These are phyloP conservation scores for Ardeotis arabs DNA, from an alignment of 2,113 vertebrate species.

Conservation along the genomic window DNA sequence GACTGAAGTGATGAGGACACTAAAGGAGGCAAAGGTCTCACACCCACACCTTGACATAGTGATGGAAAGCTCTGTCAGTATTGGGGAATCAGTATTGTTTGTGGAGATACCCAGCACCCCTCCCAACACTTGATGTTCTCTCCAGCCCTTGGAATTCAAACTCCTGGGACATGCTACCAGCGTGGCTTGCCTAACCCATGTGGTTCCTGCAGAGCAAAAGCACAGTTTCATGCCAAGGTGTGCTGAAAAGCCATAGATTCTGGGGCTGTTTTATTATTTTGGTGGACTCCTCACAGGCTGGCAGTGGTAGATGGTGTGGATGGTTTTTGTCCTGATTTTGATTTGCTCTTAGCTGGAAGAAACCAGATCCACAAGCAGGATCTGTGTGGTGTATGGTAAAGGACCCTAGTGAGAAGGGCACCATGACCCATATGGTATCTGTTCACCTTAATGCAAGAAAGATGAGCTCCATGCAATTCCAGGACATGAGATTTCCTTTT, in stretches of 20 bases:
- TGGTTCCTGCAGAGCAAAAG: neutral
- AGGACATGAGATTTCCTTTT: neutral
- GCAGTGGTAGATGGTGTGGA: neutral
- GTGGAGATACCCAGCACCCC: neutral
- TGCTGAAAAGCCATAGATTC: neutral
- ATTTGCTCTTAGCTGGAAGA: neutral
- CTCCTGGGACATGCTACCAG: neutral
- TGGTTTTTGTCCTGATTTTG: neutral
- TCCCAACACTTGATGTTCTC: neutral
- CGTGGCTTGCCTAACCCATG: neutral
- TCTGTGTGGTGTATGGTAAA: neutral
- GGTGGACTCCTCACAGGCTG: neutral
- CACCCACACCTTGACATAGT: rapidly evolving
- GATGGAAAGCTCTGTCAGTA: neutral
- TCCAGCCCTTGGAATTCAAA: neutral
- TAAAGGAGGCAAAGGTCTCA: neutral
- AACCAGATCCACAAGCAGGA: neutral
- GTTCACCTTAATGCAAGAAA: neutral
- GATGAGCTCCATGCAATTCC: neutral
- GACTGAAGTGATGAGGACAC: neutral
- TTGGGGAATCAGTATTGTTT: neutral
- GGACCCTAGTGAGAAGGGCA: neutral
- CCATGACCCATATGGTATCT: rapidly evolving
- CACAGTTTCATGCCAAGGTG: neutral
- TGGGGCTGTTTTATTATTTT: neutral